Conservation (phyloP, 1,140 invertebrate genomes). For the Drosophila pseudoobscura region DNA sequence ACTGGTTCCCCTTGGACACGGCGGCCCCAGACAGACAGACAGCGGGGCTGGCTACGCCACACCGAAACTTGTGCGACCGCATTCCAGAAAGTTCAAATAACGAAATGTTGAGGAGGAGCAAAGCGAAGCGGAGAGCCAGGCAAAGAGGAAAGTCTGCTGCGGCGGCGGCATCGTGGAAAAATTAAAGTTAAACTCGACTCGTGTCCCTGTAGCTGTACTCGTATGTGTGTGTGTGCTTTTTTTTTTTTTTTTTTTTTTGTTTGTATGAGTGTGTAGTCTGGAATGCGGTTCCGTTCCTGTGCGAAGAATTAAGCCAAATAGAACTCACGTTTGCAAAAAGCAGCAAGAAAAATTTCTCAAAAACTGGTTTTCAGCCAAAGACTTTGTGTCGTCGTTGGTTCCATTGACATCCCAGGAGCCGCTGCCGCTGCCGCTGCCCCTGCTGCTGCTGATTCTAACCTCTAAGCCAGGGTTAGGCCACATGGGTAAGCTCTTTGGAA, state of each 20-base stretch:
- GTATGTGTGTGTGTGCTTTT: conserved; percentile 15
- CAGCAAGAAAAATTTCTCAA: conserved; percentile 44
- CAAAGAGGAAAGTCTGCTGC: conserved; percentile 55
- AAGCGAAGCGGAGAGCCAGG: conserved; percentile 19
- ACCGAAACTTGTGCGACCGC: conserved; percentile 71
- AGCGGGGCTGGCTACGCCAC: conserved; percentile 12
- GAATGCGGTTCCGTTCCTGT: conserved; percentile 67
- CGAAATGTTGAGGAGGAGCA: conserved; percentile 25
- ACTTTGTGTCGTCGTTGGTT: conserved; percentile 65
- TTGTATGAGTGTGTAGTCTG: conserved; percentile 47
- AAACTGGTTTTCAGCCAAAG: conserved; percentile 69
- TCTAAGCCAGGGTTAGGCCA: conserved; percentile 41
- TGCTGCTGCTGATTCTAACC: conserved; percentile 43
- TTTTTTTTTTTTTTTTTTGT: conserved; percentile 1
- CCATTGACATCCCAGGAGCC: conserved; percentile 67
- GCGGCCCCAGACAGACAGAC: conserved; percentile 16
- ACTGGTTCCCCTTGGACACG: not conserved
- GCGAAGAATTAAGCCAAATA: conserved; percentile 45
- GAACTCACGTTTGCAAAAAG: conserved; percentile 43
- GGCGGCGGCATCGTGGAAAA: no score
- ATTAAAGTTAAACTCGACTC: conserved; percentile 56
- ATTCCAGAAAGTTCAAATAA: conserved; percentile 81
- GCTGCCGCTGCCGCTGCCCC: not conserved
- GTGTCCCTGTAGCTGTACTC: conserved; percentile 12
- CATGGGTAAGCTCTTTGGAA: conserved; percentile 70